Evolutionary conservation across 2,888 invertebrate species (phyloP), one percentile per base, ranked within the genome.

Genomic region (Megastigmus dorsalis): DNA sequence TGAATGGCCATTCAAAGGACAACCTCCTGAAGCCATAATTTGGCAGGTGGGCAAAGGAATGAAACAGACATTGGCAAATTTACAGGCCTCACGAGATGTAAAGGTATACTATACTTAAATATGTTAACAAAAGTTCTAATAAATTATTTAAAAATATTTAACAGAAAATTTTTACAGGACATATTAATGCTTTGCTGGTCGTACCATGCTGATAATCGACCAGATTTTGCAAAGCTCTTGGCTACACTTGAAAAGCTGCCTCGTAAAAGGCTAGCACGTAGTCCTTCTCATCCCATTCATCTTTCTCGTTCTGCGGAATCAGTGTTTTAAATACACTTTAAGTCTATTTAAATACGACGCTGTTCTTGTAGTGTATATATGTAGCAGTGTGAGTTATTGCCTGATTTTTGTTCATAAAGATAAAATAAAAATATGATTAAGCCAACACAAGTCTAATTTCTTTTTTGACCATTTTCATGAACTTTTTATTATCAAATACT

Each of bases 1-100:
- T 2, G 97, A 98, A 84, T 98, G 97, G 92, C 98, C 99, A 2
- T 98, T 97, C 89, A 95, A 96, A 87, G 94, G 94, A 15, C 95
- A 97, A 86, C 95, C 97, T 15, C 95, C 98, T 0, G 98, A 99
- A 88, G 94, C 97, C 2, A 94, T 99, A 76, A 98, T 99, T 84
- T 99, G 97, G 97, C 97, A 97, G 88, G 97, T 98, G 57, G 99
- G 99, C 4, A 95, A 95, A 84, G 99, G 99, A 69, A 95, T 97
- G 90, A 98, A 98, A 85, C 98, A 97, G 88, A 94, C 98, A 30
- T 91, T 99, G 74, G 96, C 96, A 69, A 96, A 96, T 89, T 92
- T 99, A 82, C 97, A 97, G 88, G 96, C 97, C 57, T 96, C 97
- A 15, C 93, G 96, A 77, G 99, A 99, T 89, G 97, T 98, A 78